These are phyloP conservation scores for Notocelia uddmanniana DNA, from an alignment of 2,888 invertebrate genomes.

Conservation along the genomic window DNA sequence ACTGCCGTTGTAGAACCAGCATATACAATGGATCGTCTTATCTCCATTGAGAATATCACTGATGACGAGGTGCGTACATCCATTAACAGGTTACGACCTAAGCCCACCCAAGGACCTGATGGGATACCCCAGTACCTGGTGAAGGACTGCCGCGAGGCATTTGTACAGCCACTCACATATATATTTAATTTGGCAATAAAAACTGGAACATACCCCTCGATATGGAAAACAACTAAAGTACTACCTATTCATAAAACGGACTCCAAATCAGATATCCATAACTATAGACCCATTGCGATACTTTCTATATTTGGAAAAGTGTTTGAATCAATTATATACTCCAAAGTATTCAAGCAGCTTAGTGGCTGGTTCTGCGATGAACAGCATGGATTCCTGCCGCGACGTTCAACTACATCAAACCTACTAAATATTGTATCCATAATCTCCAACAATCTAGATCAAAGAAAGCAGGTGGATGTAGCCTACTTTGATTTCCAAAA, in stretches of 20 bases:
- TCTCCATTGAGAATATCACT: background rate
- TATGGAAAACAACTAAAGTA: background rate
- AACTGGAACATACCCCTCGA: background rate
- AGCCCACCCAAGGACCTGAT: constrained; percentile 5
- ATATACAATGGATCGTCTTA: background rate
- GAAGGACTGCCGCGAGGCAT: background rate
- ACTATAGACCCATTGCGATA: background rate
- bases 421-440: background rate
- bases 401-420: too few relatives aligned
- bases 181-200: constrained; percentile 5
- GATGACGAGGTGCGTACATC: too few relatives aligned
- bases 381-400: too few relatives aligned
- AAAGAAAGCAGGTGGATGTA: background rate
- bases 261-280: background rate
- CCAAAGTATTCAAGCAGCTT: constrained; percentile 2
- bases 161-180: background rate
- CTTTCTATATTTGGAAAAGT: background rate
- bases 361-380: too few relatives aligned
- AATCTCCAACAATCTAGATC: background rate
- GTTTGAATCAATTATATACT: background rate
- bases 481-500: too few relatives aligned
- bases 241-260: background rate
- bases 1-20: background rate
- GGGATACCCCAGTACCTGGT: background rate
- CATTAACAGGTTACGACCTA: background rate